Evolutionary conservation across 2,888 invertebrate species (phyloP).

Genomic region (Amphiduros pacificus): DNA sequence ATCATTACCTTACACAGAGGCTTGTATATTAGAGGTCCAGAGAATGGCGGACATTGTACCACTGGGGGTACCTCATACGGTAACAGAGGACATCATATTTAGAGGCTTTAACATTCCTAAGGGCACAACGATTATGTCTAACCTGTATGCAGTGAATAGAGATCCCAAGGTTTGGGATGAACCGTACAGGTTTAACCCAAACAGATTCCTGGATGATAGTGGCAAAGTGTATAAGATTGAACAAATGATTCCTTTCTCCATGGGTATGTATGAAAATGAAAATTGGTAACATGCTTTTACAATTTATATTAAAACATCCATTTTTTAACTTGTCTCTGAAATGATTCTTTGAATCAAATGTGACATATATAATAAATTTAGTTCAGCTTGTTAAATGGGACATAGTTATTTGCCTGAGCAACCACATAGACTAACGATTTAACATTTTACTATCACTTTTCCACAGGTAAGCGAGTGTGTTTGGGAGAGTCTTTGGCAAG

Average conservation of each 20-base stretch:
- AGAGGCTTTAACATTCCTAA: constrained; percentile 41
- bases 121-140: constrained; percentile 36
- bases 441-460: too few relatives aligned
- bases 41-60: constrained; percentile 53
- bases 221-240: constrained; percentile 25
- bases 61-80: constrained; percentile 30
- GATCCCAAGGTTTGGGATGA: constrained; percentile 35
- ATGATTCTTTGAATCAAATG: too few relatives aligned
- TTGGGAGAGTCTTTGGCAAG: not conserved
- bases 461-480: not conserved
- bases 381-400: too few relatives aligned
- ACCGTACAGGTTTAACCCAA: constrained; percentile 46
- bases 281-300: too few relatives aligned
- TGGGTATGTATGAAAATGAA: constrained; percentile 9
- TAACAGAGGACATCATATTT: constrained; percentile 35
- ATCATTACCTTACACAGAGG: constrained; percentile 17
- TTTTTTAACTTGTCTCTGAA: too few relatives aligned
- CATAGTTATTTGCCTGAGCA: too few relatives aligned
- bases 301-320: too few relatives aligned
- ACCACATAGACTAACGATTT: too few relatives aligned
- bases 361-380: too few relatives aligned
- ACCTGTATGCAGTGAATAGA: constrained; percentile 25
- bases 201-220: constrained; percentile 44
- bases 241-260: constrained; percentile 15
- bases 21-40: constrained; percentile 35